These are phyloP conservation scores for Falco punctatus DNA, from an alignment of 2,113 vertebrate genomes.

Conservation along the genomic window DNA sequence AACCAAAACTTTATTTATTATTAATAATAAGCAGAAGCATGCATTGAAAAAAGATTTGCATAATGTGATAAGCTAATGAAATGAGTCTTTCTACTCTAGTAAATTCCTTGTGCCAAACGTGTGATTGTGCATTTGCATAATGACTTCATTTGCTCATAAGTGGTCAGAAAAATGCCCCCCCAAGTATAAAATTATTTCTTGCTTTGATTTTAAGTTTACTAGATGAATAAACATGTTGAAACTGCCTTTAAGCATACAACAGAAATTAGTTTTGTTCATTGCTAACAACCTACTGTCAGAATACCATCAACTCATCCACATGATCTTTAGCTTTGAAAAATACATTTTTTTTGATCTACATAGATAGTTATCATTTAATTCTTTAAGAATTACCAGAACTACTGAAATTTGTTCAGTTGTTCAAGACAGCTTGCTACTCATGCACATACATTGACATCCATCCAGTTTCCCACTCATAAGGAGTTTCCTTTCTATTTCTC, in stretches of 20 bases:
- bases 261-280: not conserved
- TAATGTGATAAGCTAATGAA: not conserved
- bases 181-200: not conserved
- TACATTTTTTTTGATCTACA: not conserved
- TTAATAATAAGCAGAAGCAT: not conserved
- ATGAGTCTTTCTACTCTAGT: not conserved
- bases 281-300: not conserved
- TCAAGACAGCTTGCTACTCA: not conserved
- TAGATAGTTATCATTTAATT: not conserved
- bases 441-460: not conserved
- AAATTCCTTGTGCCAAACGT: not conserved
- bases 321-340: not conserved
- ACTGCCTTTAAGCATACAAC: not conserved
- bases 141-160: not conserved
- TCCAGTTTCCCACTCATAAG: not conserved
- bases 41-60: constrained; percentile 11
- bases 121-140: not conserved
- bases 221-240: not conserved
- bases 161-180: not conserved
- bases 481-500: not conserved
- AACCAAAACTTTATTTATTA: not conserved
- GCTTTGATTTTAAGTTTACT: not conserved
- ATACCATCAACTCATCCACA: not conserved
- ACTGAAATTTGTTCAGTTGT: not conserved
- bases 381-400: not conserved